Conservation (phyloP, 2,113 vertebrate genomes). For the Strix uralensis region DNA sequence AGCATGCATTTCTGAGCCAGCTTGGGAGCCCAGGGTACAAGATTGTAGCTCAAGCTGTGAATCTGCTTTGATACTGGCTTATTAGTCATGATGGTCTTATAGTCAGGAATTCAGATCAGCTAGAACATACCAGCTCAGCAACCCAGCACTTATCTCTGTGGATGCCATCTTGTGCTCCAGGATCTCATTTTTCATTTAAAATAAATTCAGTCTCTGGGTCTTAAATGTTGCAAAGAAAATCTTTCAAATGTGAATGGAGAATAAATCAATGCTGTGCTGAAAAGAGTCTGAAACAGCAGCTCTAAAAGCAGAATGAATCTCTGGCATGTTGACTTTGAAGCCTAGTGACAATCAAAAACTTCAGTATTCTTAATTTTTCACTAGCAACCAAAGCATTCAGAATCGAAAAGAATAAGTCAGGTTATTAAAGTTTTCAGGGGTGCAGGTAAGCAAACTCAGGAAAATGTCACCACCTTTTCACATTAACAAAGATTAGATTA, state of each 20-base stretch:
- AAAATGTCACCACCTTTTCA: neutral
- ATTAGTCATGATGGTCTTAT: conserved; percentile 51
- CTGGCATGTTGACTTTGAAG: neutral
- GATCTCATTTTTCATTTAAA: conserved; percentile 64
- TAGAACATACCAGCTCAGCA: conserved; percentile 52
- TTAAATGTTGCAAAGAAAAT: conserved; percentile 49
- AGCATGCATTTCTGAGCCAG: conserved; percentile 63
- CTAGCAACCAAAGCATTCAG: neutral
- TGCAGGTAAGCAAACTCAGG: neutral
- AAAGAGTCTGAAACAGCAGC: conserved; percentile 25
- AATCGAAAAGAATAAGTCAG: neutral
- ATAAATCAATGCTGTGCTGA: conserved; percentile 44
- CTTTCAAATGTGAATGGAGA: conserved; percentile 45
- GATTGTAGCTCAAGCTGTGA: conserved; percentile 55
- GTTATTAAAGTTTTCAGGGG: neutral
- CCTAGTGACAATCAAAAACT: neutral
- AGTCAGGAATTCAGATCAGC: conserved; percentile 61
- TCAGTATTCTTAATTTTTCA: conserved; percentile 26
- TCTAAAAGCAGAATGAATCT: conserved; percentile 31
- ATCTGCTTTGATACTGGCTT: conserved; percentile 45
- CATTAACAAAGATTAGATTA: neutral
- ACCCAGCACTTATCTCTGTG: conserved; percentile 48
- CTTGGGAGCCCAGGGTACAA: conserved; percentile 53
- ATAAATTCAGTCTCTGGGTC: conserved; percentile 53
- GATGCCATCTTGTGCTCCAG: conserved; percentile 56